Evolutionary conservation across 64 coral and sea anemone genomes (phyloP).

Genomic region (Astreopora myriophthalma): DNA sequence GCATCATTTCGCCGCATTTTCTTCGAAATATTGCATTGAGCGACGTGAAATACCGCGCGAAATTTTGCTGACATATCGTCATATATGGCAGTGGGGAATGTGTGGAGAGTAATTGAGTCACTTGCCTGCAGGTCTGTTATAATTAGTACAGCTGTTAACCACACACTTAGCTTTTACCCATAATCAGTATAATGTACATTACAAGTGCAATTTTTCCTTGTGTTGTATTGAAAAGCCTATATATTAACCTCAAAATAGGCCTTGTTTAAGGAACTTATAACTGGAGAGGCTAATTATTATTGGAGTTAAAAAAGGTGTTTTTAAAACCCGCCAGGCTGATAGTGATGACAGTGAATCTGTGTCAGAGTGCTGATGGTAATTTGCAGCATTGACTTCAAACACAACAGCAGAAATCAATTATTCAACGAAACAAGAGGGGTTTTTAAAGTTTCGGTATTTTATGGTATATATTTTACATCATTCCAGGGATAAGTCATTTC

Average conservation of each 20-base stretch:
- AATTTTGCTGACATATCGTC: too few species aligned
- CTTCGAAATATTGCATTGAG: too few species aligned
- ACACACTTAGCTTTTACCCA: neutral
- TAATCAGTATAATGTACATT: neutral
- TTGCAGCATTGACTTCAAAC: neutral
- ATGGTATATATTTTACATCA: too few species aligned
- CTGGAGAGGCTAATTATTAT: neutral
- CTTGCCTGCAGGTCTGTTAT: neutral
- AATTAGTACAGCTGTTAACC: neutral
- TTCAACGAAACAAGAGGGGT: neutral
- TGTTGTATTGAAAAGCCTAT: neutral
- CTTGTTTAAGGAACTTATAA: conserved; percentile 2
- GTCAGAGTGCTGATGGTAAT: neutral
- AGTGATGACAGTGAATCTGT: neutral
- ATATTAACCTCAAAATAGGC: neutral
- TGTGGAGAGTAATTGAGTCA: conserved; percentile 4
- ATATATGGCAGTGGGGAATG: conserved; percentile 16
- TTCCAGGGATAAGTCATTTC: too few species aligned
- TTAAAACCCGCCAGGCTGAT: neutral
- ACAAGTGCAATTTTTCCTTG: neutral
- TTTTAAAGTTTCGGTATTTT: too few species aligned
- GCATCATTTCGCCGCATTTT: too few species aligned
- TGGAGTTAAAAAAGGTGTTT: neutral
- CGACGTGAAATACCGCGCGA: too few species aligned
- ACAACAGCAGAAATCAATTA: neutral